Conservation (phyloP, 2,797 vertebrate species). For the Valencia hispanica region DNA sequence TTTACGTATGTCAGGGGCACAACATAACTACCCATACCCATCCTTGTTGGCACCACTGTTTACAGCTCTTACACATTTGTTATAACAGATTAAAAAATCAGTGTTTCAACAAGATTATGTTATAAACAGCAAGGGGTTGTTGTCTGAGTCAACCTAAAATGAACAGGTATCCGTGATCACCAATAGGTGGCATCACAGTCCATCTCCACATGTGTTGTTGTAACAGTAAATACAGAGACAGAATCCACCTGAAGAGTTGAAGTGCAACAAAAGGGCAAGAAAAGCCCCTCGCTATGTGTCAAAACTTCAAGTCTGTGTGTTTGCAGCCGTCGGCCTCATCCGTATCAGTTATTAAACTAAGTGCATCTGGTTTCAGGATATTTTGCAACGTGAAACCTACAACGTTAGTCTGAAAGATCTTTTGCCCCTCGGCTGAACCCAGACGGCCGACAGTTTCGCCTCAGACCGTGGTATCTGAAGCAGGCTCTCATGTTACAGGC, state of each 20-base stretch:
- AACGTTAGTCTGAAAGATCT: conserved; percentile 31
- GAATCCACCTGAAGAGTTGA: conserved; percentile 1
- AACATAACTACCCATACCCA: background rate
- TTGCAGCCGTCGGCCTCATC: conserved; percentile 21
- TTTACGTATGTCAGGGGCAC: background rate
- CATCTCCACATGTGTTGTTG: conserved; percentile 3
- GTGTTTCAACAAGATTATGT: background rate
- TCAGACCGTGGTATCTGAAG: conserved; percentile 59
- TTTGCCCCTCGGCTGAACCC: conserved; percentile 47
- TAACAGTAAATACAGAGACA: conserved; percentile 10
- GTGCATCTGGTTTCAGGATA: conserved; percentile 40
- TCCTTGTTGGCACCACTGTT: background rate
- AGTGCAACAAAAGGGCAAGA: conserved; percentile 1
- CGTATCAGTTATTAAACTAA: conserved; percentile 37
- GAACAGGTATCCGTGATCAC: conserved; percentile 32
- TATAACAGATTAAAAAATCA: background rate
- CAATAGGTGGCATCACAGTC: conserved; percentile 66
- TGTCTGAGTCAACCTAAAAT: background rate
- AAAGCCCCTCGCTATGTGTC: background rate
- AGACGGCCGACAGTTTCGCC: conserved; percentile 31
- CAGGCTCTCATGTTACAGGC: conserved; percentile 68
- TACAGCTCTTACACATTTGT: background rate
- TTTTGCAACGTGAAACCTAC: conserved; percentile 57
- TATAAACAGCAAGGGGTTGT: background rate
- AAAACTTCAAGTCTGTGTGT: background rate